Evolutionary conservation across 2,888 invertebrate genomes (phyloP).

Genomic region (Troides oblongomaculatus): DNA sequence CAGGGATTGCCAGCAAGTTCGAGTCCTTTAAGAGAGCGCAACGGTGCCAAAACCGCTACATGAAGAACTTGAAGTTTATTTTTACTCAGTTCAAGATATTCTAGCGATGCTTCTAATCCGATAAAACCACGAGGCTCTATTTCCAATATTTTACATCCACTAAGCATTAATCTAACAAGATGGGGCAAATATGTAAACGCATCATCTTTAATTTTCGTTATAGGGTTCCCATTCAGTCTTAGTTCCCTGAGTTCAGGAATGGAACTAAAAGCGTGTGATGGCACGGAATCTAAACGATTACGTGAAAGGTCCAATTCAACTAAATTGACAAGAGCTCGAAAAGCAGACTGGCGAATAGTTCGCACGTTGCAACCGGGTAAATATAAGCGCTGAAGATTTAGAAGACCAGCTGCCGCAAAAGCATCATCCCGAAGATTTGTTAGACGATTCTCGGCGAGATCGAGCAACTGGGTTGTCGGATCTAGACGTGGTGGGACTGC

Average conservation of each 20-base stretch:
- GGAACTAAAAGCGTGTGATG: constrained; percentile 86
- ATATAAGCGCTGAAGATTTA: constrained; percentile 90
- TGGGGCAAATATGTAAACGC: constrained; percentile 84
- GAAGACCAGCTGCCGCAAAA: constrained; percentile 86
- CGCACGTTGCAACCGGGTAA: constrained; percentile 85
- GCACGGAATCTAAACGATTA: constrained; percentile 84
- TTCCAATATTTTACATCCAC: constrained; percentile 84
- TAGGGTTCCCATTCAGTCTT: constrained; percentile 87
- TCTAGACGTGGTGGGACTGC: constrained; percentile 87
- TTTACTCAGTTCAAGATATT: constrained; percentile 88
- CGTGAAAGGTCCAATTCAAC: constrained; percentile 90
- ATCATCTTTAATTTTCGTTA: constrained; percentile 84
- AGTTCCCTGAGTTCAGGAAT: constrained; percentile 88
- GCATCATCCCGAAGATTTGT: constrained; percentile 84
- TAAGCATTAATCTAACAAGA: constrained; percentile 86
- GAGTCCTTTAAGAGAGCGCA: constrained; percentile 86
- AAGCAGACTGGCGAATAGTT: constrained; percentile 85
- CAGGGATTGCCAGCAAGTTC: constrained; percentile 90
- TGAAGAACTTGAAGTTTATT: constrained; percentile 85
- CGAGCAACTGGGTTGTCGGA: constrained; percentile 88
- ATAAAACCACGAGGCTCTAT: constrained; percentile 86
- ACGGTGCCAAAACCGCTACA: constrained; percentile 83
- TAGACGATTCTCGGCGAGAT: constrained; percentile 87
- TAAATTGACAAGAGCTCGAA: constrained; percentile 88
- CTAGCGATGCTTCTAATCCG: constrained; percentile 85